Evolutionary conservation across 2,113 vertebrate genomes (phyloP), one percentile per base, ranked within the genome.

Genomic region (Phaethon lepturus): DNA sequence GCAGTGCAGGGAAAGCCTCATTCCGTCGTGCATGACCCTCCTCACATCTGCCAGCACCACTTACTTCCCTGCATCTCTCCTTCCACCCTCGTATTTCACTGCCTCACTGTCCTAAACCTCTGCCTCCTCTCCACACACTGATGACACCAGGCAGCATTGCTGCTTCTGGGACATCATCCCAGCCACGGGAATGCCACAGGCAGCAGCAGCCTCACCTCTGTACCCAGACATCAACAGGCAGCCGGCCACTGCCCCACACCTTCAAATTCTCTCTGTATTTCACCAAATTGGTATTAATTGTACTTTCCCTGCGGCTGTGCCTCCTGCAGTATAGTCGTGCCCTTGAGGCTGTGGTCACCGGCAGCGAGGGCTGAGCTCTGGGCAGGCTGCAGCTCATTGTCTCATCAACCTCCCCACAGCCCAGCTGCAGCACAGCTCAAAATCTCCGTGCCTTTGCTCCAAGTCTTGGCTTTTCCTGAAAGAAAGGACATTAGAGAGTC

Each of bases 111-210:
- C 33, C 44, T 17, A 40, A 90, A 60, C 12, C 17, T 67, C 56
- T 67, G 25, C 20, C 50, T 69, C 12, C 8, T 73, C 80, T 49
- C 29, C 5, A 1, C 24, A 25, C 19, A 1, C 35, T 5, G 44
- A 17, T 20, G 35, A 8, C 33, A 13, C 13, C 1, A 3, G 33
- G 44, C 10, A 20, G 26, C 83, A 25, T 33, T 33, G n/a, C 22
- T 77, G 24, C 63, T 49, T 23, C 38, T 80, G 31, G 60, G 44
- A 62, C 47, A 38, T 13, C 7, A 7, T 7, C 53, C 52, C 82
- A 93, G 26, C 35, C 60, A 22, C 0, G 1, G 63, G n/a, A 86
- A 23, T 0, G 16, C 38, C 1, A 1, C 19, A 72, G 45, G 22
- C 7, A 38, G 45, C n/a, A 66, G 52, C 8, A 5, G 29, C n/a